Base-by-base conservation (phyloP, 1,140 invertebrate genomes). In the Lepidurus arcticus region DNA sequence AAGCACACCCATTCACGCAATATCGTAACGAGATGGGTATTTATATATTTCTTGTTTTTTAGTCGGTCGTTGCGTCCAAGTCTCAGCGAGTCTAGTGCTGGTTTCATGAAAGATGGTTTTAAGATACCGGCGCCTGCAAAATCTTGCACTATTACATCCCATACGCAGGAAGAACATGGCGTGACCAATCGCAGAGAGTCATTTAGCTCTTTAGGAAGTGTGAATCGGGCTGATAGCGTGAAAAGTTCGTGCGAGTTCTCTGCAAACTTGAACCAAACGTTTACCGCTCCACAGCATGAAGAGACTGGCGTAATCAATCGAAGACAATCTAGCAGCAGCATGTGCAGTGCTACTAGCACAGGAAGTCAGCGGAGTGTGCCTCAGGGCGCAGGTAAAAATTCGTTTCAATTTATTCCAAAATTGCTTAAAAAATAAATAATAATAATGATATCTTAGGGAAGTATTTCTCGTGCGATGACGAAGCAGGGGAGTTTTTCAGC, bases 401-500 rank as follows among this genome's bases (percentile, higher is more conserved):
- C 7, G 21, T 21, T 65, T 65, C 53, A 34, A 34, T 34, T 1
- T 65, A 16, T 7, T 21, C 45, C 16, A 7, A 65, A n/a, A 16
- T 65, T 47, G 16, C 5, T 65, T 21, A 3, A n/a, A 16, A 76
- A 76, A 11, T n/a, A n/a, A n/a, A n/a, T n/a, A n/a, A n/a, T n/a
- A n/a, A n/a, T n/a, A n/a, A 26, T 45, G 13, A 24, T 45, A 16
- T 76, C 42, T 85, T 87, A 84, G 87, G 88, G 82, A 83, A 89
- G 79, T 88, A 88, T 77, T 88, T 93, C 45, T 88, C 89, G 80
- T 92, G 92, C 86, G 92, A 92, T 79, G 93, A 94, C 83, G 92
- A 94, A 83, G 92, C 93, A 82, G 91, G 91, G 42, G 92, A 93
- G 85, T 86, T 93, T 43, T 93, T 93, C 82, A 91, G 93, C 84